Base-by-base conservation (phyloP, 53 echinoderm and acorn worm genomes). In the Apostichopus leukothele region DNA sequence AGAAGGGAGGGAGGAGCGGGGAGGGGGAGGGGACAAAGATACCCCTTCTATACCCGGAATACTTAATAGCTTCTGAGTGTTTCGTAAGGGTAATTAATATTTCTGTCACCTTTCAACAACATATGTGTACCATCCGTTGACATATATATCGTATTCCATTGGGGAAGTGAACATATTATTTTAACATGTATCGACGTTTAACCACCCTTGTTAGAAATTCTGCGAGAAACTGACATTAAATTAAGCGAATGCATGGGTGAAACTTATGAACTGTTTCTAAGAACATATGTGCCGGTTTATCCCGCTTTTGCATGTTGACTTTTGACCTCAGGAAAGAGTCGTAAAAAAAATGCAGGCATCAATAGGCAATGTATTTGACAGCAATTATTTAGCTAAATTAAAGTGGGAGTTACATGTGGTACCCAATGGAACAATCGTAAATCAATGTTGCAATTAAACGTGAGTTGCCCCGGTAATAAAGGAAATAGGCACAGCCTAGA, bases 221-320 rank as follows among this genome's bases (percentile, higher is more conserved):
- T 11, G 18, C 50, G 7, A 51, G 78, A 52, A 52, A 78, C 39
- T 50, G 78, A 78, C 78, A 26, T 78, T 26, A 78, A 78, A 78
- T 78, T 78, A 78, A 78, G 78, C 78, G 51, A 78, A 50, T 16
- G 50, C 12, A 52, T 16, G 52, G 50, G 78, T 78, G 60, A 60
- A 60, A 60, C 0, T 60, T 12, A 60, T 60, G 60, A 8, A 60
- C 60, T 60, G 12, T 12, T 10, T 18, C 50, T 50, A 11, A 39
- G 18, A 50, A 6, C 78, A 18, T 52, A 78, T 78, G 78, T 78
- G 50, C 78, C 26, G 52, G 26, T 13, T 7, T 78, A 18, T 52
- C 11, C 53, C 51, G 6, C 51, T n/a, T 50, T 9, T 39, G 12
- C 60, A 8, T 8, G 60, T 78, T 53, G 79, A 50, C 52, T 53